Base-by-base conservation (phyloP, 2,113 vertebrate genomes). In the Rissa tridactyla region DNA sequence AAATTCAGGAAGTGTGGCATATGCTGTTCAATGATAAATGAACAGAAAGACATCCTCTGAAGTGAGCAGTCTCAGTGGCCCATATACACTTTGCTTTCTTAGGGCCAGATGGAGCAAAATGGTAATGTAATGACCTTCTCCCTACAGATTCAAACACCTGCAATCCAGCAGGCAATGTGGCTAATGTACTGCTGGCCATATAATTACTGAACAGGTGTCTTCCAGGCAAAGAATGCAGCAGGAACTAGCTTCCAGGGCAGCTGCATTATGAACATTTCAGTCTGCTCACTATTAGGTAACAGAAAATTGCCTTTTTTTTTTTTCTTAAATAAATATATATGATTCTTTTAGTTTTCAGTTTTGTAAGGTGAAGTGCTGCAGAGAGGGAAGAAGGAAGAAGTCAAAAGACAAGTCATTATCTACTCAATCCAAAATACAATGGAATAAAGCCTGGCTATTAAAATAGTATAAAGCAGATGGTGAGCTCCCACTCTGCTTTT, bases 151-250 rank as follows among this genome's bases (percentile, higher is more conserved):
- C 69, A 73, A 72, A 78, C 82, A 86, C 84, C 85, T 96, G 88
- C 54, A 92, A 83, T 92, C 77, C 94, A 94, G 77, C 64, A 85
- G 80, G 57, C 40, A 81, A 22, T 32, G 72, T 21, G 82, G 76
- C 32, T 92, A 89, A 77, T 91, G 80, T 62, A 68, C 80, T 87
- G 65, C 81, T 93, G 88, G 91, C 79, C 78, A 66, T 55, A 58
- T 94, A 95, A 95, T 86, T 96, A 91, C 49, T 46, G 72, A 96
- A 90, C 94, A 97, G 94, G 78, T 96, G 94, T 85, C 82, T 72
- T 81, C 44, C 34, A 93, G 75, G 78, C n/a, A 90, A 92, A 78
- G 75, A 77, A 62, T 82, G 52, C 23, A 89, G 47, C 21, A 80
- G 38, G 36, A 96, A 62, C 29, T 91, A 93, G 47, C 27, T 81